A percentile compares a stretch with the other conserved stretches of the same genome.
These are phyloP conservation scores for Julus scanicus DNA, from an alignment of 2,888 invertebrate genomes.

Conservation along the genomic window DNA sequence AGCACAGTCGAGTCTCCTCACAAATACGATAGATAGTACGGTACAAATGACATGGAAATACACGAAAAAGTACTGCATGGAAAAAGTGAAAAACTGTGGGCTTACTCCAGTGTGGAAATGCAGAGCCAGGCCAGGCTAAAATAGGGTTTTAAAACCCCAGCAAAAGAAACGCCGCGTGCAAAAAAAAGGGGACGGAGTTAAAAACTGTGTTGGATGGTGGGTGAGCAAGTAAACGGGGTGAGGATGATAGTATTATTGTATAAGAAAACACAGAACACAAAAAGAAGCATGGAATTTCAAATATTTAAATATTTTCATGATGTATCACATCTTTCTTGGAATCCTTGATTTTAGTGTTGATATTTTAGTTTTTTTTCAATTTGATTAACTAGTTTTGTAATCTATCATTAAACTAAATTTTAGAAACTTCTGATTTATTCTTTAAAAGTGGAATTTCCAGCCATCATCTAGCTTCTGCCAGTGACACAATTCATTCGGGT, in stretches of 20 bases:
- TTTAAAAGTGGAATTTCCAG: too few species aligned
- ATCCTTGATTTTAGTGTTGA: background rate
- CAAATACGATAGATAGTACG: background rate
- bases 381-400: too few species aligned
- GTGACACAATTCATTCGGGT: too few species aligned
- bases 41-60: slow-evolving; percentile 5
- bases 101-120: slow-evolving; percentile 67
- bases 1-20: slow-evolving; percentile 7
- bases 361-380: too few species aligned
- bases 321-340: background rate
- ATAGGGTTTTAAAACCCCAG: slow-evolving; percentile 56
- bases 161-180: slow-evolving; percentile 57
- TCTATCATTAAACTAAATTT: too few species aligned
- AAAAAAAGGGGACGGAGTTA: slow-evolving; percentile 50
- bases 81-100: slow-evolving; percentile 55
- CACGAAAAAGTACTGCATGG: slow-evolving; percentile 30
- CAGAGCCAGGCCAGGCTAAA: slow-evolving; percentile 67
- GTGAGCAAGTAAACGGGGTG: slow-evolving; percentile 5
- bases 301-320: background rate
- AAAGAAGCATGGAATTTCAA: slow-evolving; percentile 55
- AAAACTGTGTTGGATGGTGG: slow-evolving; percentile 43
- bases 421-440: too few species aligned
- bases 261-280: slow-evolving; percentile 60
- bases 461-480: too few species aligned
- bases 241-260: slow-evolving; percentile 56